Evolutionary conservation across 53 echinoderm and acorn worm species (phyloP), one percentile per base, ranked within the genome.

Genomic region (Astropecten irregularis): DNA sequence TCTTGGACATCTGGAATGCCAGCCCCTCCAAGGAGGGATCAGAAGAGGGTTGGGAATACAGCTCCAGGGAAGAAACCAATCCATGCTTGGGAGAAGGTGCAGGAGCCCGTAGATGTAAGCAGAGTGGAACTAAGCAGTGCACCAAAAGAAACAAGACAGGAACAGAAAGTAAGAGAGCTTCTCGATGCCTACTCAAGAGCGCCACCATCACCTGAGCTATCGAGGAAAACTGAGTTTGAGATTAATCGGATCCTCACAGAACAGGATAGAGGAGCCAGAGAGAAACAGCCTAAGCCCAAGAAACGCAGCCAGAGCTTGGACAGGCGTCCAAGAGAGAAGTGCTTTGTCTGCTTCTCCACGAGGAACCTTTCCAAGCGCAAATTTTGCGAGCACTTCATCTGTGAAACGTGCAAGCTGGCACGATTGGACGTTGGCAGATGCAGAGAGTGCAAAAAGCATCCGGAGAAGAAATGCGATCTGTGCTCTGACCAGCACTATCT

Each of bases 221-320:
- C 71, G 30, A 68, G 66, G 55, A 62, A 79, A 63, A 69, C 77
- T 28, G 56, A 90, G 39, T 29, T 48, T 21, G 73, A 85, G 49
- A 22, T 69, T 26, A 68, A 83, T 52, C 67, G 56, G 20, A 0
- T 83, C 3, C 51, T 83, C 47, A 68, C 51, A 18, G 69, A 83
- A 26, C 51, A 49, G 15, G 53, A 54, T 0, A 26, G 36, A 18
- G 40, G 36, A 3, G 8, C 60, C 21, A 84, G 47, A 29, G 66
- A 65, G 27, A 76, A 63, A 26, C 65, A 66, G 27, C 34, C 48
- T 2, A 51, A 44, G 49, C 53, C 66, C 2, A 28, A 39, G 5
- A 68, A 69, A 28, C 77, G 87, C 27, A 81, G 47, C 18, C 87
- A 87, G 32, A 87, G 87, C 46, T 55, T 87, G 4, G 87, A 81